phyloP scores from a whole-genome alignment of 2,113 vertebrate genomes.

The Choloepus hoffmanni region DNA sequence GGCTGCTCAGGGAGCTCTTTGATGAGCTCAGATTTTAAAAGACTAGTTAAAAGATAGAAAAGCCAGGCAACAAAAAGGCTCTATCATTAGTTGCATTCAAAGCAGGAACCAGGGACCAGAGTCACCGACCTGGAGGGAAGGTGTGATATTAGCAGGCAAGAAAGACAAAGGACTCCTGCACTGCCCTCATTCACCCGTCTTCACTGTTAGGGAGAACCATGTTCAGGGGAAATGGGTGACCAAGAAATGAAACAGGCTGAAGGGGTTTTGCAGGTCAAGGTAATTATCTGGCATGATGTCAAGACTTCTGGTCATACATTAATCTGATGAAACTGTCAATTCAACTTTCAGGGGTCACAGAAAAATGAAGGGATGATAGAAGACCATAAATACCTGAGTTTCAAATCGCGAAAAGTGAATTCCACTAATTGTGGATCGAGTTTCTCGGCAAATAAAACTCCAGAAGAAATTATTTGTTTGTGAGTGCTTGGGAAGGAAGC shows the following conservation, averaged over 20 bases:
- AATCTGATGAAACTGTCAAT: neutral
- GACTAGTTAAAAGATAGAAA: constrained; percentile 62
- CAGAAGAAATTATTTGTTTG: neutral
- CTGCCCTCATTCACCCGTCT: neutral
- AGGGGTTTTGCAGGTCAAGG: neutral
- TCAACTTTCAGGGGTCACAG: neutral
- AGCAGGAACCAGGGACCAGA: constrained; percentile 16
- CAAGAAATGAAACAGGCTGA: neutral
- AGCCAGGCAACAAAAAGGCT: constrained; percentile 33
- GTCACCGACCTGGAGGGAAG: constrained; percentile 44
- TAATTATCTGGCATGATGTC: neutral
- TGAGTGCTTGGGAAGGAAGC: neutral
- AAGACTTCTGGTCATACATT: neutral
- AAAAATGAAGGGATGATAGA: neutral
- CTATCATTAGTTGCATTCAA: constrained; percentile 9
- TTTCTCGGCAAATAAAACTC: neutral
- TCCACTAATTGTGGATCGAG: neutral
- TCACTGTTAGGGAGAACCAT: neutral
- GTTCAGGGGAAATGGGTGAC: neutral
- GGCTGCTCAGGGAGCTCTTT: constrained; percentile 63
- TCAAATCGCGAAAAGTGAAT: neutral
- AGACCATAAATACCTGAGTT: neutral
- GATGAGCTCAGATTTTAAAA: constrained; percentile 68
- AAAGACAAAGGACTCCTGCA: neutral
- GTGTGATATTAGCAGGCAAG: constrained; percentile 11